phyloP scores from a whole-genome alignment of 37 sponge, comb jelly and placozoan species.

The Ianthella basta region DNA sequence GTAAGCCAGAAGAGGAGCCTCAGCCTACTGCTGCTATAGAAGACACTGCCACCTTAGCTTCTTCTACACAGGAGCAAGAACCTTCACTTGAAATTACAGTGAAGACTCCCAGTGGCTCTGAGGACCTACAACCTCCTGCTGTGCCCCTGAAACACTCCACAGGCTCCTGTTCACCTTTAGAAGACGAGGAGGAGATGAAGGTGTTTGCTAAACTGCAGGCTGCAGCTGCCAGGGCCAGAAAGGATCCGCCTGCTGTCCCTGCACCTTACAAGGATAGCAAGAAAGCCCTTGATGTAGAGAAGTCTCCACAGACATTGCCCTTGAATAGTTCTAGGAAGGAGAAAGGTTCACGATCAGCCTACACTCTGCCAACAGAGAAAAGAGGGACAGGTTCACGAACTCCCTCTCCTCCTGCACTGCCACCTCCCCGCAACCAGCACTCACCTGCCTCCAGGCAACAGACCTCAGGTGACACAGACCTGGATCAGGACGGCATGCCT shows the following conservation, averaged over 20 bases:
- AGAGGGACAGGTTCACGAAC: too few relatives aligned
- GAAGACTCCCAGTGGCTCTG: background rate
- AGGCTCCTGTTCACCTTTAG: background rate
- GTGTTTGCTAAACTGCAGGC: slow-evolving; percentile 19
- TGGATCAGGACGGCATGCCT: too few relatives aligned
- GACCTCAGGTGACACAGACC: too few relatives aligned
- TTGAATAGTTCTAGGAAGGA: too few relatives aligned
- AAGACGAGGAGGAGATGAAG: background rate
- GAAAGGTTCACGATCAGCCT: too few relatives aligned
- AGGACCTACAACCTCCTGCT: slow-evolving; percentile 7
- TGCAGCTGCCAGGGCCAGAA: background rate
- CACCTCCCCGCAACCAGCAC: too few relatives aligned
- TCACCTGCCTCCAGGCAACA: too few relatives aligned
- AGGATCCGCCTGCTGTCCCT: background rate
- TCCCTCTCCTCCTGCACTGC: too few relatives aligned
- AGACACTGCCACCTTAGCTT: too few relatives aligned
- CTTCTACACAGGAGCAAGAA: background rate
- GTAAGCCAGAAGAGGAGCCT: background rate
- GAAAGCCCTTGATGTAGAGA: background rate
- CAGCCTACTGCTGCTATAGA: background rate
- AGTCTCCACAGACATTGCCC: background rate
- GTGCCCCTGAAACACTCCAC: background rate
- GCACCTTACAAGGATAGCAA: background rate
- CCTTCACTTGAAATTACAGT: background rate
- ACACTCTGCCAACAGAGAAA: too few relatives aligned